Conservation (phyloP, 2,797 vertebrate genomes). For the Trematomus bernacchii region DNA sequence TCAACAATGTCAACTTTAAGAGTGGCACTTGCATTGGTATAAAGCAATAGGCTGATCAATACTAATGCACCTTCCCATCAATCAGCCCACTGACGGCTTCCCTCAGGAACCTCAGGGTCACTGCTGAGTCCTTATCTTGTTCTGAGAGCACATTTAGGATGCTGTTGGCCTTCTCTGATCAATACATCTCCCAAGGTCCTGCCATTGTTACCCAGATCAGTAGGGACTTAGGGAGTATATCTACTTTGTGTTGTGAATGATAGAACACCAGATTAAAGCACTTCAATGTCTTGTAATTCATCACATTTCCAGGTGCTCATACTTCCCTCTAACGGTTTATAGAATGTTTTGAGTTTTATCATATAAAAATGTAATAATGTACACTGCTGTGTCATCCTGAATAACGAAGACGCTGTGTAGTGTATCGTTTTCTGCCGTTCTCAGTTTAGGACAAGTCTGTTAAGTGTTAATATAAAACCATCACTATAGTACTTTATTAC, state of each 20-base stretch:
- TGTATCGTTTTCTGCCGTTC: neutral
- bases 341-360: neutral
- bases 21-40: slow-evolving; percentile 11
- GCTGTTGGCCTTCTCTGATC: slow-evolving; percentile 23
- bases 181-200: neutral
- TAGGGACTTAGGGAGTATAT: neutral
- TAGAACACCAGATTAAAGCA: neutral
- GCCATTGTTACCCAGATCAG: neutral
- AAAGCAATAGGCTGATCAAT: slow-evolving; percentile 60
- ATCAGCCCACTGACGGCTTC: slow-evolving; percentile 34
- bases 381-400: slow-evolving; percentile 1
- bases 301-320: slow-evolving; percentile 15
- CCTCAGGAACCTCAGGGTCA: slow-evolving; percentile 46
- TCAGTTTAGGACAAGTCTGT: neutral
- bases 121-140: slow-evolving; percentile 14
- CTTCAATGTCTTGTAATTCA: neutral
- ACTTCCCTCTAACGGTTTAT: neutral
- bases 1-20: neutral
- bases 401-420: slow-evolving; percentile 18
- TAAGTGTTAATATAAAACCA: slow-evolving; percentile 16
- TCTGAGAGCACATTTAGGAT: slow-evolving; percentile 35
- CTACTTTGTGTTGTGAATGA: neutral
- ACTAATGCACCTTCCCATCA: slow-evolving; percentile 65
- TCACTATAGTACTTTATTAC: slow-evolving; percentile 1
- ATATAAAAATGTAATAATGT: too few species aligned